Conservation (phyloP, 2,113 vertebrate genomes). For the Alaudala cheleensis region DNA sequence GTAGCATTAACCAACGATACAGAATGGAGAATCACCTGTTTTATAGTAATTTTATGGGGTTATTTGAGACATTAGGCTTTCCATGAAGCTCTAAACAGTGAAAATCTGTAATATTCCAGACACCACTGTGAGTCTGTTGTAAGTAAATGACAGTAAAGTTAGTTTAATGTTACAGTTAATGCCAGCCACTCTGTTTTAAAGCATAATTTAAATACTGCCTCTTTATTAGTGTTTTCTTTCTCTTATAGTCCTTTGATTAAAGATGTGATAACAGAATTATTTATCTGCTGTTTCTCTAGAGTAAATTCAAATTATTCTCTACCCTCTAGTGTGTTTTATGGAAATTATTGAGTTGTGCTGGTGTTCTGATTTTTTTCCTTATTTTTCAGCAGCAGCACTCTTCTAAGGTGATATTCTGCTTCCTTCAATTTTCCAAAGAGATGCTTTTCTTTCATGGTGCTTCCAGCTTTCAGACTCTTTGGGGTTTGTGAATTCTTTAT, state of each 20-base stretch:
- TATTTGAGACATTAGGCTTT: neutral
- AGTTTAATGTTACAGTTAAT: constrained; percentile 7
- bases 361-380: neutral
- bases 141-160: constrained; percentile 27
- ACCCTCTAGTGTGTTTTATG: neutral
- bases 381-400: neutral
- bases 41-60: neutral
- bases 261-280: constrained; percentile 6
- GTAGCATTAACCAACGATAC: neutral
- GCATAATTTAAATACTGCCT: constrained; percentile 1
- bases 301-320: neutral
- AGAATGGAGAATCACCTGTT: neutral
- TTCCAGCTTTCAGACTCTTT: neutral
- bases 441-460: neutral
- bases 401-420: neutral
- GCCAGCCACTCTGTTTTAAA: constrained; percentile 1
- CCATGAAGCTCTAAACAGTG: neutral
- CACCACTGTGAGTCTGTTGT: neutral
- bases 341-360: neutral
- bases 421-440: neutral
- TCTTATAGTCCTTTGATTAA: neutral
- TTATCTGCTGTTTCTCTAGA: neutral
- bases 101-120: neutral
- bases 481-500: neutral
- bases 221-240: constrained; percentile 31